phyloP scores from a whole-genome alignment of 2,797 vertebrate species.

The Enteromius unitaeniatus region DNA sequence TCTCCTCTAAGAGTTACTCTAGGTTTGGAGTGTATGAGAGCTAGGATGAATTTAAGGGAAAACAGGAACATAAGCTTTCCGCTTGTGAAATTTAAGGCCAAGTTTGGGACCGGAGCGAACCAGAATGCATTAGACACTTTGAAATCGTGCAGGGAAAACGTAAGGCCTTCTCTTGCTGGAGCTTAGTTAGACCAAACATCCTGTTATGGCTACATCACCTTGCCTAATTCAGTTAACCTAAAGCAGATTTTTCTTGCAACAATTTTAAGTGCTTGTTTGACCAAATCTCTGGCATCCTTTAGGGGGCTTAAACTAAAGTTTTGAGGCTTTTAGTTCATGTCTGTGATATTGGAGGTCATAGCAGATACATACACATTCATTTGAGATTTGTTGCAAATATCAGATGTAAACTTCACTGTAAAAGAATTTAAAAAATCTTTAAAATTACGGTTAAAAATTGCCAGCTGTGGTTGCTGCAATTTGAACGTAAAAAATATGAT shows the following conservation, averaged over 20 bases:
- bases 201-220: slow-evolving; percentile 39
- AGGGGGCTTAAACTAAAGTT: background rate
- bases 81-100: slow-evolving; percentile 14
- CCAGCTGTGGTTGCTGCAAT: too few relatives aligned
- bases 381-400: too few relatives aligned
- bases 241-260: slow-evolving; percentile 35
- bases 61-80: slow-evolving; percentile 10
- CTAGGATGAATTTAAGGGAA: slow-evolving; percentile 1
- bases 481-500: too few relatives aligned
- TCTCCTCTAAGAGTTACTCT: background rate
- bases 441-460: background rate
- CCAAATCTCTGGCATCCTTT: slow-evolving; percentile 13
- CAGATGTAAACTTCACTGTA: too few relatives aligned
- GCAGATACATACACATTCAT: background rate
- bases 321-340: background rate
- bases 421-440: background rate
- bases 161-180: slow-evolving; percentile 14
- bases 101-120: background rate
- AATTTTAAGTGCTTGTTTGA: background rate
- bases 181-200: slow-evolving; percentile 41
- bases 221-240: slow-evolving; percentile 34
- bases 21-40: background rate
- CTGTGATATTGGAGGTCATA: background rate
- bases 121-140: slow-evolving; percentile 26
- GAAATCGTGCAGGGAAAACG: slow-evolving; percentile 7